These are phyloP conservation scores for Drosophila kohkoa DNA, from an alignment of 1,140 invertebrate genomes.

Conservation along the genomic window DNA sequence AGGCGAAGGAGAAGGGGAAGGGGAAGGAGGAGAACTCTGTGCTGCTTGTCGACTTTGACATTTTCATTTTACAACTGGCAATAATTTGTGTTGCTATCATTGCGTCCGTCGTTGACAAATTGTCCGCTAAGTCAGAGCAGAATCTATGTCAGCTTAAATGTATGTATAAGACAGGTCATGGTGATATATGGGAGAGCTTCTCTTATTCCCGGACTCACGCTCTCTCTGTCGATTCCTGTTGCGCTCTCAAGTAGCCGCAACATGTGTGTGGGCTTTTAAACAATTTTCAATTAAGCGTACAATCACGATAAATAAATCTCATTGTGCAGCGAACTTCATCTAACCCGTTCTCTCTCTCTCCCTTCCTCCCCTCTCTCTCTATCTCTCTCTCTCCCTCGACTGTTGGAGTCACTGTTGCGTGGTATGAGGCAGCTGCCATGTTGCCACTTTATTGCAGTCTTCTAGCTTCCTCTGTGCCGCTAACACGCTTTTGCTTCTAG, in stretches of 20 bases:
- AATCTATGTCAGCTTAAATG: slow-evolving; percentile 60
- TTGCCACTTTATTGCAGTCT: slow-evolving; percentile 67
- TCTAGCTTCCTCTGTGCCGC: slow-evolving; percentile 52
- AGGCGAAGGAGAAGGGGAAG: neutral
- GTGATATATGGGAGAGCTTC: slow-evolving; percentile 54
- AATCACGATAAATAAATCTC: slow-evolving; percentile 83
- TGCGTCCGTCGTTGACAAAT: slow-evolving; percentile 70
- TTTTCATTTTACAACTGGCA: slow-evolving; percentile 75
- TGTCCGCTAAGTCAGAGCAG: slow-evolving; percentile 48
- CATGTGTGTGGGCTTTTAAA: slow-evolving; percentile 56
- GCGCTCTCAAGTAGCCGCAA: slow-evolving; percentile 29
- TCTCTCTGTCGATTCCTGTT: slow-evolving; percentile 53
- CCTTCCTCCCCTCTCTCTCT: neutral
- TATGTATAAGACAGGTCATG: slow-evolving; percentile 53
- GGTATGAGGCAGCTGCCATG: slow-evolving; percentile 32
- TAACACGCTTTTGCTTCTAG: slow-evolving; percentile 80
- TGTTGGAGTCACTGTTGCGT: neutral
- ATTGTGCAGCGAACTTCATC: slow-evolving; percentile 61
- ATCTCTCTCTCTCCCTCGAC: neutral
- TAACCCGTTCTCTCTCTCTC: slow-evolving; percentile 13
- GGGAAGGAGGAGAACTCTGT: too few relatives aligned
- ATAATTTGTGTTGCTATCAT: slow-evolving; percentile 65
- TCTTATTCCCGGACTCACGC: neutral
- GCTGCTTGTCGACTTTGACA: slow-evolving; percentile 56
- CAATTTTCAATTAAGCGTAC: slow-evolving; percentile 82